A percentile compares a stretch with the other conserved stretches of the same genome.
Evolutionary conservation across 2,888 invertebrate species (phyloP).

Genomic region (Ommatoiulus sabulosus): DNA sequence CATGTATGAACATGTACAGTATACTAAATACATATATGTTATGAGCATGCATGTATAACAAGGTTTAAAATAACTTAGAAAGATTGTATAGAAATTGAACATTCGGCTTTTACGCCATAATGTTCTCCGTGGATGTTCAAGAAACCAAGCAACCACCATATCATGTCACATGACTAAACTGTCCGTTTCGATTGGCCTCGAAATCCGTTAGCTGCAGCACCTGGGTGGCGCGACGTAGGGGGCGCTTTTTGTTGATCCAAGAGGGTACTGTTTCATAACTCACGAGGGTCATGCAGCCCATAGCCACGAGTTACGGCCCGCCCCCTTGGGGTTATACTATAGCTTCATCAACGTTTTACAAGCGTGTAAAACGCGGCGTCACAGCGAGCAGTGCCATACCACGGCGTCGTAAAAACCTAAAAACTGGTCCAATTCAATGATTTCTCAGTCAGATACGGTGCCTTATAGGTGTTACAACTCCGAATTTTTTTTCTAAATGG

Average conservation of each 20-base stretch:
- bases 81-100: too few species aligned
- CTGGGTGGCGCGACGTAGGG: neutral
- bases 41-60: too few species aligned
- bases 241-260: neutral
- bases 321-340: neutral
- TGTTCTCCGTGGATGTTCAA: too few species aligned
- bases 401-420: neutral
- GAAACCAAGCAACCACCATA: too few species aligned
- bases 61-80: too few species aligned
- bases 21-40: too few species aligned
- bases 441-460: slow-evolving; percentile 8
- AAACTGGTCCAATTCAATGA: neutral
- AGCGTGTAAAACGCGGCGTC: slow-evolving; percentile 5
- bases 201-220: neutral
- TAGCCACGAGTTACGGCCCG: neutral
- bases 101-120: too few species aligned
- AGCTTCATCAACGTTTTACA: slow-evolving; percentile 11
- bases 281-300: slow-evolving; percentile 10
- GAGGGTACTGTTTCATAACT: neutral
- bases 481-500: too few species aligned
- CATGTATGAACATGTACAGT: too few species aligned
- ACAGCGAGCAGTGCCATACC: neutral
- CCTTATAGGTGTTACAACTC: too few species aligned
- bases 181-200: neutral
- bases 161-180: neutral